Conservation (phyloP, 2,113 vertebrate species). For the Macaca nemestrina region DNA sequence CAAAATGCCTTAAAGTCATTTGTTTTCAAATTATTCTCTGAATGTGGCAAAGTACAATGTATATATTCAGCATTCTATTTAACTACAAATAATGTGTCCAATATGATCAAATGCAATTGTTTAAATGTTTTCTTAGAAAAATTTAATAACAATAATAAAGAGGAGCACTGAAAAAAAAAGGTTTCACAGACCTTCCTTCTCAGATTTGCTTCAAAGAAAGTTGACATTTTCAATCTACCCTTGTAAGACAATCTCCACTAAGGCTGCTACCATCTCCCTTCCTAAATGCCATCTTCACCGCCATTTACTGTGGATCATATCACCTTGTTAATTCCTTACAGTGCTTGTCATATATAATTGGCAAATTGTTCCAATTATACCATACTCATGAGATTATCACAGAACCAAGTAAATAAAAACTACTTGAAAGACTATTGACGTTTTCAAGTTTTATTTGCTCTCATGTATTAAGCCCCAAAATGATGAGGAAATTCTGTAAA, state of each 20-base stretch:
- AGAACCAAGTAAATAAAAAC: background rate
- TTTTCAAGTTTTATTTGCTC: background rate
- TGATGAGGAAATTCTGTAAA: background rate
- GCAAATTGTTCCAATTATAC: background rate
- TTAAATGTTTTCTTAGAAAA: background rate
- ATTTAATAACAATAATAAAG: background rate
- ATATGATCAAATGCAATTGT: background rate
- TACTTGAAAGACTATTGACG: background rate
- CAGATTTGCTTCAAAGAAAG: background rate
- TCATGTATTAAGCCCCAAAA: background rate
- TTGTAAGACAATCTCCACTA: background rate
- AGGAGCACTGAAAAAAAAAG: background rate
- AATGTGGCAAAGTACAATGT: background rate
- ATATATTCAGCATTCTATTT: background rate
- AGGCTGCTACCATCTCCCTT: background rate
- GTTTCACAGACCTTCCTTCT: background rate
- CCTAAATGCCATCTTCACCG: background rate
- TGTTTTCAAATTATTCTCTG: background rate
- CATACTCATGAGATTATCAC: background rate
- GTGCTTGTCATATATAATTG: background rate
- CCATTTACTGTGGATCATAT: background rate
- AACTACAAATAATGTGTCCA: background rate
- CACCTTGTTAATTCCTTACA: background rate
- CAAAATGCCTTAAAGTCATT: background rate
- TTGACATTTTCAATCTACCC: background rate